Base-by-base conservation (phyloP, 2,888 invertebrate genomes). In the Andrena marginata region DNA sequence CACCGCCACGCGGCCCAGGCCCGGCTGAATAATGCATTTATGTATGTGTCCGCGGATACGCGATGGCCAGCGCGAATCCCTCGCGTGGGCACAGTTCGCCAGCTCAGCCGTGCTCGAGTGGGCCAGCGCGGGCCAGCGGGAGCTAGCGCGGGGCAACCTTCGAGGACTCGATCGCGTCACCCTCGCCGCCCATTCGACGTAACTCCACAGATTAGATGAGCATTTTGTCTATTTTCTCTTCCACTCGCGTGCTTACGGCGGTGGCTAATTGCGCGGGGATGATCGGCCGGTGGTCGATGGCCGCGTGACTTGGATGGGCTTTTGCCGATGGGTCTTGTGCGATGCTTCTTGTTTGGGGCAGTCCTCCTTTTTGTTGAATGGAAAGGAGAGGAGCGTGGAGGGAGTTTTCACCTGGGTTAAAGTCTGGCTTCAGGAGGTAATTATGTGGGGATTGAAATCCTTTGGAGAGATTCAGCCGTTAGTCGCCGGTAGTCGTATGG, bases 1-100 rank as follows among this genome's bases (percentile, higher is more conserved):
- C 65, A 68, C 74, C 65, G 68, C 69, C 62, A 56, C 59, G 42
- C 31, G 59, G 77, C 65, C 80, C 62, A 54, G 33, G 54, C 60
- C 72, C 65, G 62, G 68, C 85, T 91, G 91, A 91, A 91, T 92
- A 91, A 91, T 92, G 90, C 89, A 91, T 91, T 90, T 90, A 89
- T 89, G 86, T 90, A 87, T 88, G 89, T 86, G 87, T 90, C 87
- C 89, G 86, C 85, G 88, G 86, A 87, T 89, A 84, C 77, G 86
- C 85, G 81, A 35, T 23, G 51, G 80, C 80, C 20, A 31, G n/a
- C 77, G 83, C 86, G 86, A 84, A 85, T 87, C 87, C 87, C 90
- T 85, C 88, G 88, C 86, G 88, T 89, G 84, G 86, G 82, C 85
- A 85, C 85, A n/a, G 84, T 73, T 78, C 82, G 80, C 85, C 33